Conservation (phyloP, 2,888 invertebrate genomes). For the Drosophila mayaguana region DNA sequence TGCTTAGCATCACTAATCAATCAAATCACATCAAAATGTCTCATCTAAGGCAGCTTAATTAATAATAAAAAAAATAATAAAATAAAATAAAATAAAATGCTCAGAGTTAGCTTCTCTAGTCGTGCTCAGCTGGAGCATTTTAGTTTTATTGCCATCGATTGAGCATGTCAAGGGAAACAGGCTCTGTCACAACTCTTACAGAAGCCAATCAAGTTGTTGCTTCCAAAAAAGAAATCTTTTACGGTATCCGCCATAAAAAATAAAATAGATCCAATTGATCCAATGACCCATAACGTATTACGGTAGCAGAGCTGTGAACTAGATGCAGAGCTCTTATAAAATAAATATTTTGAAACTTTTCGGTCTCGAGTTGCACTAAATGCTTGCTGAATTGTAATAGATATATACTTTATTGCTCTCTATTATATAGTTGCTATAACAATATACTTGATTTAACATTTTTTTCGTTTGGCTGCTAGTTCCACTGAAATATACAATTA, state of each 20-base stretch:
- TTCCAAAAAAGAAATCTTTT: not conserved
- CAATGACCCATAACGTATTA: no score
- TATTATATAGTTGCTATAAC: not conserved
- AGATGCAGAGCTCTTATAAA: not conserved
- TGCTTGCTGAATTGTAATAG: not conserved
- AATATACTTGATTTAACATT: not conserved
- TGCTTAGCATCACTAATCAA: constrained; percentile 3
- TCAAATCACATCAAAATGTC: not conserved
- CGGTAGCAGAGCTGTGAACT: not conserved
- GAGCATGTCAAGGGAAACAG: not conserved
- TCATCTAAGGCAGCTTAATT: not conserved
- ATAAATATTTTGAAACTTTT: not conserved
- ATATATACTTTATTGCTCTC: not conserved
- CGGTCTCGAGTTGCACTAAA: not conserved
- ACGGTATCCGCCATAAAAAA: not conserved
- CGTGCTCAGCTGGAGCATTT: not conserved
- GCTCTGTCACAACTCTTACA: not conserved
- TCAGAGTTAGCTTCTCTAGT: not conserved
- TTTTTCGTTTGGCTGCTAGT: not conserved
- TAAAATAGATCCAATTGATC: not conserved
- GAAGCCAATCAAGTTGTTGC: no score
- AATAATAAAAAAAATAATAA: no score
- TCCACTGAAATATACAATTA: constrained; percentile 1
- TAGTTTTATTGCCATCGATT: not conserved
- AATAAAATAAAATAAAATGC: no score